Conservation (phyloP, 2,888 invertebrate species). For the Cephus nigrinus region DNA sequence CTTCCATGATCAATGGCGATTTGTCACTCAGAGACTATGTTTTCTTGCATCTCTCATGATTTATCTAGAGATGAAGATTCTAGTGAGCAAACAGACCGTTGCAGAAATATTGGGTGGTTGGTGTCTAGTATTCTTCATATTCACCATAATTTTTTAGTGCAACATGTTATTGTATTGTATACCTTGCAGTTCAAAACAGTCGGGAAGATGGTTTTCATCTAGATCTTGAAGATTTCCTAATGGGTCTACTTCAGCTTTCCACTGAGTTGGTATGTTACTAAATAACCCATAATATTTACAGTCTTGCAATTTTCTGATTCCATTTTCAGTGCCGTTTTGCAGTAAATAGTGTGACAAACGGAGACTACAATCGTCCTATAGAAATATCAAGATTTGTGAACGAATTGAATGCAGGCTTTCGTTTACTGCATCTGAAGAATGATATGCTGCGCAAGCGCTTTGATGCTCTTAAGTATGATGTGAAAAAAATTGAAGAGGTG, state of each 20-base stretch:
- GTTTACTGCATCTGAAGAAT: slow-evolving; percentile 90
- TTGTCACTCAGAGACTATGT: slow-evolving; percentile 82
- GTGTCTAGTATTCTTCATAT: not conserved
- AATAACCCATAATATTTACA: not conserved
- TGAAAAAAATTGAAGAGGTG: slow-evolving; percentile 94
- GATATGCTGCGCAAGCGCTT: slow-evolving; percentile 87
- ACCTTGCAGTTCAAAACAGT: slow-evolving; percentile 75
- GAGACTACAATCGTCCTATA: slow-evolving; percentile 83
- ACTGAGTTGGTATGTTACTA: slow-evolving; percentile 79
- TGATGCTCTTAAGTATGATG: slow-evolving; percentile 90
- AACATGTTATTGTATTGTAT: slow-evolving; percentile 14
- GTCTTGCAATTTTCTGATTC: not conserved
- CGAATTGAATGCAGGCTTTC: slow-evolving; percentile 89
- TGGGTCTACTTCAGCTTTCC: slow-evolving; percentile 84
- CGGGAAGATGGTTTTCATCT: slow-evolving; percentile 84
- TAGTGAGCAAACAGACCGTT: slow-evolving; percentile 80
- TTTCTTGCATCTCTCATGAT: slow-evolving; percentile 82
- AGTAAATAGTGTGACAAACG: slow-evolving; percentile 86
- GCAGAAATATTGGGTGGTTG: slow-evolving; percentile 83
- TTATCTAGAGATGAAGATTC: slow-evolving; percentile 82
- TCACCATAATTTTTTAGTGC: not conserved
- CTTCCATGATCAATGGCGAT: slow-evolving; percentile 90
- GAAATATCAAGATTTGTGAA: slow-evolving; percentile 88
- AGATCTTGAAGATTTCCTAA: slow-evolving; percentile 90
- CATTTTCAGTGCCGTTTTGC: slow-evolving; percentile 77